Evolutionary conservation across 2,113 vertebrate species (phyloP), one percentile per base, ranked within the genome.

Genomic region (Cephalopholis sonnerati): DNA sequence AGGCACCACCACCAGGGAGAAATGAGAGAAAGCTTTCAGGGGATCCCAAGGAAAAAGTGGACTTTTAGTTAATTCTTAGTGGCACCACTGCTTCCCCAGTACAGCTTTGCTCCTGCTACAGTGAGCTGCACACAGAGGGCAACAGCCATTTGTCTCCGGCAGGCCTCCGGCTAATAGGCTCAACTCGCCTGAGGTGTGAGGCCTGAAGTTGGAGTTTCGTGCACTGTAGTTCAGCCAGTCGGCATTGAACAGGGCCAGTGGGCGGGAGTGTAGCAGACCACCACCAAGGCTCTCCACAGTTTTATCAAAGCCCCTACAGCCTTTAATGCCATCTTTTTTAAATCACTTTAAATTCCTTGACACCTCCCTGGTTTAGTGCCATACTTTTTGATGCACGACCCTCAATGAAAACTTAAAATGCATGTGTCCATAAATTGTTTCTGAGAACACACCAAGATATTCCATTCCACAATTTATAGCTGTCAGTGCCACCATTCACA

Each of bases 11-110:
- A 16, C 67, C 25, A 74, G 46, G 51, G 83, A 66, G 57, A 64
- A 79, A 88, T 61, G 59, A 66, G n/a, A 36, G 7, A 66, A 71
- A 7, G 22, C 73, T 72, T 86, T 71, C 61, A 76, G 61, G 27
- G 8, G 17, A 68, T 83, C 62, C 64, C 12, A 5, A 66, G 57
- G 73, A 83, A 22, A 87, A 70, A 50, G 29, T 70, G 41, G 74
- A 88, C 75, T 80, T 81, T 74, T 57, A 57, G 51, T 70, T 85
- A 51, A 86, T 83, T 82, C 61, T 83, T 76, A 44, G 22, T 68
- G 66, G 75, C 80, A 59, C 73, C 61, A 36, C 50, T 36, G 67
- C 72, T 76, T 71, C 74, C 57, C 58, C 72, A 39, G 5, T 11
- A 54, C 24, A 6, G 44, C 17, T 1, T 48, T 57, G 81, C 58